Percentiles rank a stretch among this genome's conserved stretches.
phyloP scores from a whole-genome alignment of 2,888 invertebrate species.

The Rhaphigaster nebulosa region DNA sequence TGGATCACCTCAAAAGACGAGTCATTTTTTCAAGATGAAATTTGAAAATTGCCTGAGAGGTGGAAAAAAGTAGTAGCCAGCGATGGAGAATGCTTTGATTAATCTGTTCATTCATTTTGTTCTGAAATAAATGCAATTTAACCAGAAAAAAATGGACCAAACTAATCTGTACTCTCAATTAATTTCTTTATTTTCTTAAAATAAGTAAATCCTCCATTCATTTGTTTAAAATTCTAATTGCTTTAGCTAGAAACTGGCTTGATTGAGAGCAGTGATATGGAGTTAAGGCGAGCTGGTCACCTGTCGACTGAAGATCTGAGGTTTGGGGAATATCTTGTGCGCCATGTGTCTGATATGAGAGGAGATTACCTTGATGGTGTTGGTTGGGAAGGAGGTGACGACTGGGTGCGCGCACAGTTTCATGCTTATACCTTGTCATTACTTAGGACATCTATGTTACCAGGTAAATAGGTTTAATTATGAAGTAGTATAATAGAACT shows the following conservation, averaged over 20 bases:
- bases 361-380: slow-evolving; percentile 82
- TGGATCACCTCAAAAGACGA: no score
- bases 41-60: no score
- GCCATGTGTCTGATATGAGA: slow-evolving; percentile 76
- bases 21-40: no score
- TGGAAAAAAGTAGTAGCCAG: no score
- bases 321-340: slow-evolving; percentile 93
- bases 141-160: no score
- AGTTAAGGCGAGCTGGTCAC: slow-evolving; percentile 85
- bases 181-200: background rate
- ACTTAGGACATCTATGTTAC: slow-evolving; percentile 82
- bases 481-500: background rate
- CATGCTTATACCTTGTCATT: slow-evolving; percentile 87
- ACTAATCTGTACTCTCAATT: no score
- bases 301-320: slow-evolving; percentile 94
- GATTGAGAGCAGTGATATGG: slow-evolving; percentile 84
- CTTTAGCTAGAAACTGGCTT: slow-evolving; percentile 82
- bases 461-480: slow-evolving; percentile 72
- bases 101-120: no score
- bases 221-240: background rate
- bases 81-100: no score
- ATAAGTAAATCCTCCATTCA: background rate
- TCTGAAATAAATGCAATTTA: no score
- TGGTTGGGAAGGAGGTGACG: slow-evolving; percentile 93
- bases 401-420: slow-evolving; percentile 97